Conservation (phyloP, 1,140 invertebrate genomes). For the silkworm (Bombyx mori) region DNA sequence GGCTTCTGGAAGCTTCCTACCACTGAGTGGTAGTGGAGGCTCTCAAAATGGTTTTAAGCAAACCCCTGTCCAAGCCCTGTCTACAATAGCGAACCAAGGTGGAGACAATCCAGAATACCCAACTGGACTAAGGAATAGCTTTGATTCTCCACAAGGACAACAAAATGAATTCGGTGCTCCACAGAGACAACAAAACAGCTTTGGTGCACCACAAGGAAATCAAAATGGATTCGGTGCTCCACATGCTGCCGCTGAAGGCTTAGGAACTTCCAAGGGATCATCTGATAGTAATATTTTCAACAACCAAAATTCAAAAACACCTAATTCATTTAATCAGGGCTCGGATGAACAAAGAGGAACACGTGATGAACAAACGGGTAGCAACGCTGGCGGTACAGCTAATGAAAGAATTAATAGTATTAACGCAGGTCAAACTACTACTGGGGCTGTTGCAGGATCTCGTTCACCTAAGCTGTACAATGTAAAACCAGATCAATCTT, state of each 20-base stretch:
- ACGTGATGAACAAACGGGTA: background rate
- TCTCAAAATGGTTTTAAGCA: background rate
- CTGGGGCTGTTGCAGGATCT: background rate
- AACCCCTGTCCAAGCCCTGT: background rate
- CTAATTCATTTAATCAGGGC: background rate
- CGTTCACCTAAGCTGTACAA: constrained; percentile 12
- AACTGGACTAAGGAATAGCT: background rate
- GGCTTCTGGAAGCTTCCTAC: background rate
- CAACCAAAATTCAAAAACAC: background rate
- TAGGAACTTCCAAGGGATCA: background rate
- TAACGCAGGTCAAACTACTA: too few relatives aligned
- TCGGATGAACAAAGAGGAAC: background rate
- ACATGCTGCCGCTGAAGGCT: background rate
- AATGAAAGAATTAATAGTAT: too few relatives aligned
- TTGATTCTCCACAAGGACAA: background rate
- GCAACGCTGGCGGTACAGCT: background rate
- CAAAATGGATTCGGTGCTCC: too few relatives aligned
- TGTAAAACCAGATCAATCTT: constrained; percentile 3
- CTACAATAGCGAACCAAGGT: background rate
- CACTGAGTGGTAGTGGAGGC: background rate
- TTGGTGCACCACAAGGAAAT: background rate
- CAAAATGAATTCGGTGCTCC: background rate
- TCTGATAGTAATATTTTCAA: too few relatives aligned
- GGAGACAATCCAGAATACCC: background rate
- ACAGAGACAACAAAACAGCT: background rate